Evolutionary conservation across 2,113 vertebrate species (phyloP), one percentile per base, ranked within the genome.

Genomic region (Syngnathus floridae): DNA sequence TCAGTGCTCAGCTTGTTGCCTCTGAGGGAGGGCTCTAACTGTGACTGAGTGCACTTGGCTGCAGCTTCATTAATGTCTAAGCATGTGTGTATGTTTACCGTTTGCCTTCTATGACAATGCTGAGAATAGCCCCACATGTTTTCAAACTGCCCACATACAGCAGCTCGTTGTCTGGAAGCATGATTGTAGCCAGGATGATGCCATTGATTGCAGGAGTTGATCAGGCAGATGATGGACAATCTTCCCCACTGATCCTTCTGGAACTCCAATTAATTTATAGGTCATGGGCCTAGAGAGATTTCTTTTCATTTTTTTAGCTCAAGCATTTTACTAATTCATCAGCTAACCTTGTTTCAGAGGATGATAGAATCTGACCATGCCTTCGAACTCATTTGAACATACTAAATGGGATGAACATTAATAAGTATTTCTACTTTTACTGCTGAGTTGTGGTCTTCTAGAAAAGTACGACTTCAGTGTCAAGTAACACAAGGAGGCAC

Each of bases 171-270:
- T 76, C 66, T 60, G n/a, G 52, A 45, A 66, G 45, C 0, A 48
- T 69, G 65, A 63, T 78, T 5, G 5, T 57, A 52, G 67, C 54
- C 17, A 63, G 65, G 64, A 67, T 54, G 75, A 56, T 62, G 66
- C 70, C 62, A 48, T 38, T 83, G 81, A 84, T 85, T 84, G 74
- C 69, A 73, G 52, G 76, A 82, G 79, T 82, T 70, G 75, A 60
- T 60, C 57, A 74, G 69, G 52, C 62, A 61, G 62, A 52, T 51
- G 35, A 69, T 69, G 71, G 70, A 67, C 64, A 77, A 72, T 65
- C 68, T 62, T 69, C 66, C 68, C 71, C 43, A 51, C 37, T 52
- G 7, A 2, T 65, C 35, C 46, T 66, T 82, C 56, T 70, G 54
- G 40, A 61, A 76, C 75, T 72, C 62, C 65, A 26, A 70, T 48